Evolutionary conservation across 1,140 invertebrate species (phyloP), one percentile per base, ranked within the genome.

Genomic region (Platyscapa corneri): DNA sequence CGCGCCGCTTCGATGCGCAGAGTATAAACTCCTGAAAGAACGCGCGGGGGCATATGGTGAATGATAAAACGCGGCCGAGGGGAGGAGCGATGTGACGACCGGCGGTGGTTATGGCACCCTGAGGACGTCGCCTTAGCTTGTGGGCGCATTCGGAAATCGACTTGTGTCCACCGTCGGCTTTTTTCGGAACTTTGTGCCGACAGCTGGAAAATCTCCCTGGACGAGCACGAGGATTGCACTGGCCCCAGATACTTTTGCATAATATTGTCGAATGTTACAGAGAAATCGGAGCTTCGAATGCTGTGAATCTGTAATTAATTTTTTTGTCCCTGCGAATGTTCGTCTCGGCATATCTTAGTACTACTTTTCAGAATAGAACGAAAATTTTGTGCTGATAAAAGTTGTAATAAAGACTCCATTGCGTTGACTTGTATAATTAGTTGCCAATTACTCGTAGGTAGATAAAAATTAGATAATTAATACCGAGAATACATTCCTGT

Each of bases 51-150:
- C 91, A 92, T 92, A 92, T 92, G 90, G 89, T 70, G 81, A 60
- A 46, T 30, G 3, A 32, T 53, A 76, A n/a, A 87, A 85, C 67
- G 91, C 92, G 92, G 92, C 92, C 90, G 87, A 86, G 79, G 78
- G 72, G 49, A 83, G 87, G 88, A 87, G 86, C 67, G 89, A 18
- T 16, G 10, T 16, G 53, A 56, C 56, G 56, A 60, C 23, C 88
- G 82, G 87, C 86, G 84, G 65, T 83, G 81, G 89, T 93, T 93
- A 93, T 92, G 91, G 90, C 88, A 91, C 92, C 90, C 91, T 77
- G 89, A 92, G 91, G 92, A 93, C 85, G n/a, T 60, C 16, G 70
- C 89, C 32, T 89, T 88, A 86, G 88, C 91, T 46, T 90, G 89
- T 90, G 88, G 90, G 90, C 91, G 87, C 27, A 30, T 49, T 30